These are phyloP conservation scores for Calcarius ornatus DNA, from an alignment of 2,113 vertebrate species.

Conservation along the genomic window DNA sequence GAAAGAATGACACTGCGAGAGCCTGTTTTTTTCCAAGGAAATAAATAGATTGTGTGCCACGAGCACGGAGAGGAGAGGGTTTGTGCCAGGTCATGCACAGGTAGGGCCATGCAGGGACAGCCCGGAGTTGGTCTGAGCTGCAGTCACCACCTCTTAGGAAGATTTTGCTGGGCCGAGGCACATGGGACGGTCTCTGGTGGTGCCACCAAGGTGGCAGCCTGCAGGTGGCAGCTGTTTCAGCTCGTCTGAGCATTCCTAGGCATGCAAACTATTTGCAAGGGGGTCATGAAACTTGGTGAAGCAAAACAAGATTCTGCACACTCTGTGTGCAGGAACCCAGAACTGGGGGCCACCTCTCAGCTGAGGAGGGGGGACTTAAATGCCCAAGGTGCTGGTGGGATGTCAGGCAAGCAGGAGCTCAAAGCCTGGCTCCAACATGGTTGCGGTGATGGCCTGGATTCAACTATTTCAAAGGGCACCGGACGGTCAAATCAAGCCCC, in stretches of 20 bases:
- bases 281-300: background rate
- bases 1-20: constrained; percentile 70
- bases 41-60: constrained; percentile 52
- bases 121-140: fast-evolving
- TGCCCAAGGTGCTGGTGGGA: background rate
- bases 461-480: constrained; percentile 46
- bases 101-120: constrained; percentile 41
- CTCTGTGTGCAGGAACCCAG: background rate
- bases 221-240: background rate
- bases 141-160: background rate
- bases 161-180: background rate
- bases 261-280: background rate
- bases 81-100: constrained; percentile 28
- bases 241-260: background rate
- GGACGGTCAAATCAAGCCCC: background rate
- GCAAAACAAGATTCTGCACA: background rate
- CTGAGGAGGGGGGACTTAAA: background rate
- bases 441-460: background rate
- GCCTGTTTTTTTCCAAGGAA: constrained; percentile 60
- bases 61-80: background rate
- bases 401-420: fast-evolving
- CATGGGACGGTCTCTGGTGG: background rate
- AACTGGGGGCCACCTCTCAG: fast-evolving
- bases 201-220: background rate
- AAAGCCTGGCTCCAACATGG: background rate